A percentile compares a stretch with the other conserved stretches of the same genome.
Evolutionary conservation across 1,140 invertebrate genomes (phyloP).

Genomic region (Metaphire vulgaris): DNA sequence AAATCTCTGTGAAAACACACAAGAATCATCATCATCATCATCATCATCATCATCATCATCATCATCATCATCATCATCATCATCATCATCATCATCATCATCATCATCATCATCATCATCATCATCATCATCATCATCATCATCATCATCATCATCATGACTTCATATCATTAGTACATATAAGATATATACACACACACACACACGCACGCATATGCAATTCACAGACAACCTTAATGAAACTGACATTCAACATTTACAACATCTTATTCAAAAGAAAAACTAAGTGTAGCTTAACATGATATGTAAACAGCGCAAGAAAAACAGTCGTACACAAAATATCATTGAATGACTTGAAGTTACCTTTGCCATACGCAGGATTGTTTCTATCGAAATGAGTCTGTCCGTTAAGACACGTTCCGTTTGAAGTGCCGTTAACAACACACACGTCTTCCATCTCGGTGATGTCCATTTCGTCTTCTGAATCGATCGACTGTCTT

Average conservation of each 20-base stretch:
- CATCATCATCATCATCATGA: conserved; percentile 35
- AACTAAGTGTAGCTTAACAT: no score
- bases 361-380: no score
- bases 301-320: no score
- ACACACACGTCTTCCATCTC: neutral
- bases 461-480: neutral
- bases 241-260: no score
- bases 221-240: no score
- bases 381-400: conserved; percentile 6
- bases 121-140: conserved; percentile 59
- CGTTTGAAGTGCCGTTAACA: neutral
- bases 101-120: conserved; percentile 43
- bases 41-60: neutral
- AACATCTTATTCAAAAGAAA: no score
- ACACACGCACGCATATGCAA: no score
- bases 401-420: conserved; percentile 50
- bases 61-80: neutral
- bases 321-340: no score
- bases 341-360: no score
- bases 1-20: no score
- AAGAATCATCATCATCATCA: neutral
- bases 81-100: conserved; percentile 4
- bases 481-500: neutral
- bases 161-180: no score
- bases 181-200: no score